These are phyloP conservation scores for Lasioglossum marginatum DNA, from an alignment of 2,888 invertebrate genomes.

Conservation along the genomic window DNA sequence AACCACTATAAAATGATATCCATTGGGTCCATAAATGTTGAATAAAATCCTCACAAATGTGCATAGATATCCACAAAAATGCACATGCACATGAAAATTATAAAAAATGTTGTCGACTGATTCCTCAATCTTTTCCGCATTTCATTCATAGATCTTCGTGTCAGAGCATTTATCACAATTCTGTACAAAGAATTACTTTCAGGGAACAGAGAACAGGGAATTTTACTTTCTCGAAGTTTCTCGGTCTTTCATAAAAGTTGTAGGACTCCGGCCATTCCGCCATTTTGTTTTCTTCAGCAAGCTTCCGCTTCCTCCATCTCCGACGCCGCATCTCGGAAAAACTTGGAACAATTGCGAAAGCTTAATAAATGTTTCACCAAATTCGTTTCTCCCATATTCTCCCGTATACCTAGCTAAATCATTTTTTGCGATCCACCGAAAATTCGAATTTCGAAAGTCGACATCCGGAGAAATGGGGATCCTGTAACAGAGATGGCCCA, in stretches of 20 bases:
- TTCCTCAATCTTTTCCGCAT: neutral
- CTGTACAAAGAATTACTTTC: neutral
- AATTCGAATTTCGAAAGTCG: neutral
- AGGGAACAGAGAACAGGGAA: neutral
- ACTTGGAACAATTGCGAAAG: neutral
- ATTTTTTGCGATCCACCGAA: neutral
- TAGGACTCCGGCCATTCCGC: neutral
- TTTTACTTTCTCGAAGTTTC: conserved; percentile 7
- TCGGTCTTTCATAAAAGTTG: conserved; percentile 1
- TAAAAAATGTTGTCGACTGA: neutral
- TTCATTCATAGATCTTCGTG: neutral
- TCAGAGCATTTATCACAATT: neutral
- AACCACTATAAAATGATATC: too few species aligned
- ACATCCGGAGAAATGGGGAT: neutral
- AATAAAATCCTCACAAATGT: too few species aligned
- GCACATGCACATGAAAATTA: too few species aligned
- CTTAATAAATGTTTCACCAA: neutral
- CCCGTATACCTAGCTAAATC: neutral
- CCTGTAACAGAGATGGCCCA: neutral
- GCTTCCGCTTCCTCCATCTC: neutral
- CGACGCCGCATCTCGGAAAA: neutral
- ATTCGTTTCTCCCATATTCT: neutral
- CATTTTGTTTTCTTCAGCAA: neutral
- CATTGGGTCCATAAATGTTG: too few species aligned
- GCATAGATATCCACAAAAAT: too few species aligned